Conservation (phyloP, 2,797 vertebrate species). For the Chiloscyllium punctatum region DNA sequence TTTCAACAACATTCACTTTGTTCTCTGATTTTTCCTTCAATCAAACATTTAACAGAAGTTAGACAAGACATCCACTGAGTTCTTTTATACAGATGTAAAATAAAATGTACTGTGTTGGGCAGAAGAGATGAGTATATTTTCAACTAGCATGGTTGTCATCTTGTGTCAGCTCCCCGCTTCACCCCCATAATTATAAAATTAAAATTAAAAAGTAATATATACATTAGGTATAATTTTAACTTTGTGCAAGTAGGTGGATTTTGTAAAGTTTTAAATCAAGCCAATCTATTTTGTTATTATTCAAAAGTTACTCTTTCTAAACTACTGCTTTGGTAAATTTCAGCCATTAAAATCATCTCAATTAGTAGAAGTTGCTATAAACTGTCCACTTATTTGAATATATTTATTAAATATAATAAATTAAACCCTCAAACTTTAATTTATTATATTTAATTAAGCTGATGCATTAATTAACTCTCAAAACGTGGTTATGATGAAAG, state of each 20-base stretch:
- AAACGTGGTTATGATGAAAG: neutral
- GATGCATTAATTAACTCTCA: neutral
- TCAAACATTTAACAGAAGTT: constrained; percentile 28
- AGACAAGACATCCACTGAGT: constrained; percentile 25
- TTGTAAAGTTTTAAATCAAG: neutral
- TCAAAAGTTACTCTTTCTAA: neutral
- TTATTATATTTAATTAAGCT: too few relatives aligned
- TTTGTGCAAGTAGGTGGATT: neutral
- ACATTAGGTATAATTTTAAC: neutral
- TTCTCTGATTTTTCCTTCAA: constrained; percentile 25
- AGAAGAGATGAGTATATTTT: neutral
- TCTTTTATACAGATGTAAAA: neutral
- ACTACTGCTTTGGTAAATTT: neutral
- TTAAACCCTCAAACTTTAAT: neutral
- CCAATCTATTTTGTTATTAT: neutral
- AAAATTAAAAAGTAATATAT: neutral
- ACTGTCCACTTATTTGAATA: neutral
- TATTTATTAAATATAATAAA: constrained; percentile 8
- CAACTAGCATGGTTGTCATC: neutral
- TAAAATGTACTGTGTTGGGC: constrained; percentile 1
- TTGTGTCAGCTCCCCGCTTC: neutral
- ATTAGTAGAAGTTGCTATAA: neutral
- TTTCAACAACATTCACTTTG: constrained; percentile 6
- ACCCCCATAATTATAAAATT: too few relatives aligned
- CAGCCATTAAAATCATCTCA: too few relatives aligned